Evolutionary conservation across 2,888 invertebrate genomes (phyloP).

Genomic region (Aspidiotus destructor): DNA sequence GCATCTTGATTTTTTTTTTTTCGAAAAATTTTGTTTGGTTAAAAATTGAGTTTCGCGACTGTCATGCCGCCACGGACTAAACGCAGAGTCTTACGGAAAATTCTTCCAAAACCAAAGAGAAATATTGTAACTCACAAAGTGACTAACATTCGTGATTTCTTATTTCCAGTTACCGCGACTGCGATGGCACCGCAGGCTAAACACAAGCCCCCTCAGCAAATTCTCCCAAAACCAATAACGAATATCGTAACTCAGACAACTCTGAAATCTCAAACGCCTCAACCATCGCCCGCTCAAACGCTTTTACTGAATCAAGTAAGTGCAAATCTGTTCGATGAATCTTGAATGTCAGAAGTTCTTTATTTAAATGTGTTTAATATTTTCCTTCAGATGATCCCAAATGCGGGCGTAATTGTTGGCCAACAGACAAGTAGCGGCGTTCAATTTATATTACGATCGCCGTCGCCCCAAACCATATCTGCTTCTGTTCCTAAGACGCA

Average conservation of each 20-base stretch:
- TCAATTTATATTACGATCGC: slow-evolving; percentile 60
- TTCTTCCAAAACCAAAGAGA: too few relatives aligned
- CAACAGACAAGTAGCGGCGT: slow-evolving; percentile 57
- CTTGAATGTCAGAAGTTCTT: background rate
- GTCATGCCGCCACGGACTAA: too few relatives aligned
- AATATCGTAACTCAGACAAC: slow-evolving; percentile 35
- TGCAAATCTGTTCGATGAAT: background rate
- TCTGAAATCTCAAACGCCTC: slow-evolving; percentile 34
- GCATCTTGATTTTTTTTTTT: too few relatives aligned
- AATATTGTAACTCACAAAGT: too few relatives aligned
- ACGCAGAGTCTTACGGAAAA: too few relatives aligned
- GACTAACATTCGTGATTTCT: too few relatives aligned
- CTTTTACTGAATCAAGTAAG: slow-evolving; percentile 38
- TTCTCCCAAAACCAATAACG: slow-evolving; percentile 50
- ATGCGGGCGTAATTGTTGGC: slow-evolving; percentile 48
- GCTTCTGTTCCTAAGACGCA: slow-evolving; percentile 40
- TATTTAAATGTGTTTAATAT: background rate
- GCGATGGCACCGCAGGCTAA: slow-evolving; percentile 37
- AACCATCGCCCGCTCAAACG: slow-evolving; percentile 34
- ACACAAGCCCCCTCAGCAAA: slow-evolving; percentile 50
- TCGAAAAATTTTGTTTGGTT: too few relatives aligned
- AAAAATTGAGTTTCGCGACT: too few relatives aligned
- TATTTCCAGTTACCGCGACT: background rate
- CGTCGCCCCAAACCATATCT: slow-evolving; percentile 46
- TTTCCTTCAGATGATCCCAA: slow-evolving; percentile 33